Evolutionary conservation across 2,113 vertebrate genomes (phyloP).

Genomic region (Anoura caudifer): DNA sequence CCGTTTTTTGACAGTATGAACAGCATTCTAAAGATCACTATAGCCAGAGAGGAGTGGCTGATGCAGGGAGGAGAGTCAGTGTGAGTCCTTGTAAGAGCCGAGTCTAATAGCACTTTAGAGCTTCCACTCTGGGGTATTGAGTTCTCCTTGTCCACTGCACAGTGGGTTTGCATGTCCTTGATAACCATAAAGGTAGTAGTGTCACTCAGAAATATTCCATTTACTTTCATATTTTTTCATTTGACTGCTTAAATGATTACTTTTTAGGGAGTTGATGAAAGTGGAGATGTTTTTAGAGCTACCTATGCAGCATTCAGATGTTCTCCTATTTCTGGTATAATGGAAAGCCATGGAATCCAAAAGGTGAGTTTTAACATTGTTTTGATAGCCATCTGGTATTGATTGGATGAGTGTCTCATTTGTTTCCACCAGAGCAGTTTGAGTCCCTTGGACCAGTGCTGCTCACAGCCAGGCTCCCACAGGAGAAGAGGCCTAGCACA

Average conservation of each 20-base stretch:
- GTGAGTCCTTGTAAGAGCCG: too few species aligned
- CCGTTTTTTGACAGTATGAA: not conserved
- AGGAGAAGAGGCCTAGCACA: not conserved
- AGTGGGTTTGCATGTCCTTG: not conserved
- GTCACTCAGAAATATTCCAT: not conserved
- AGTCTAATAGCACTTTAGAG: not conserved
- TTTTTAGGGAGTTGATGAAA: slow-evolving; percentile 89
- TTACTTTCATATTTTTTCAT: not conserved
- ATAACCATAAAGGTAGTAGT: not conserved
- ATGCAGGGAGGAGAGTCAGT: not conserved
- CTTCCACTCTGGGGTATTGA: not conserved
- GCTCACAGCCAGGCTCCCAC: not conserved
- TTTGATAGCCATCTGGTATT: not conserved
- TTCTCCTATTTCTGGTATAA: slow-evolving; percentile 85
- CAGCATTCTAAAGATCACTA: not conserved
- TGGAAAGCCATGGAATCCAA: slow-evolving; percentile 83
- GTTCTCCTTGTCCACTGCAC: not conserved
- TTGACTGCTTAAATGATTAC: slow-evolving; percentile 39
- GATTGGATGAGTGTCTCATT: not conserved
- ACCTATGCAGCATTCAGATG: slow-evolving; percentile 93
- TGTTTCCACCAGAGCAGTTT: not conserved
- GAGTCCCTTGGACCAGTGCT: not conserved
- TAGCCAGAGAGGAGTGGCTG: not conserved
- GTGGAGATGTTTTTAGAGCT: slow-evolving; percentile 88
- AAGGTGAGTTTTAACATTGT: slow-evolving; percentile 81